Base-by-base conservation (phyloP, 2,888 invertebrate species). In the Drosophila setosimentum region DNA sequence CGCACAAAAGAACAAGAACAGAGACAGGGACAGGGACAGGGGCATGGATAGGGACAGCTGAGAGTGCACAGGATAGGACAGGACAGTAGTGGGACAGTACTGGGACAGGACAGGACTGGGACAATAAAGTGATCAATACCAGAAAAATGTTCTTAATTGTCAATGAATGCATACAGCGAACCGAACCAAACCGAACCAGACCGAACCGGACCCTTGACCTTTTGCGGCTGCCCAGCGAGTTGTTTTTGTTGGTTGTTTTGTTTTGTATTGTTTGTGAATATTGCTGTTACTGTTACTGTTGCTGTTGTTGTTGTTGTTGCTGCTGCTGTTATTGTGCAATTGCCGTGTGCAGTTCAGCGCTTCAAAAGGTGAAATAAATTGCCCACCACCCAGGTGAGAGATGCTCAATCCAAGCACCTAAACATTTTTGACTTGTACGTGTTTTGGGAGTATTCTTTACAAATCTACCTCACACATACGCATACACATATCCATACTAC, bases 41-140 rank as follows among this genome's bases (percentile, higher is more conserved):
- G 49, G 35, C 61, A 48, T 42, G 65, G 50, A 63, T 54, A 51
- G 35, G 59, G 76, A 49, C 68, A 67, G 69, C 68, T 70, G 77
- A 77, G 33, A 68, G 45, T n/a, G 40, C 35, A n/a, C n/a, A 60
- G 69, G 24, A 57, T 29, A 21, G 70, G 45, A 45, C 37, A 30
- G 24, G n/a, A 30, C 29, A 33, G 30, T 24, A 42, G n/a, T 50
- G 45, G 62, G 42, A 67, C 55, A 45, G 29, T 10, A 42, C 45
- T 1, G 16, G 16, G n/a, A 65, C 45, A 32, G 63, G 42, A 68
- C 57, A 45, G 30, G 11, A 45, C 48, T 0, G n/a, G 13, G 72
- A 84, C 89, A 87, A 87, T 89, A 78, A 89, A 87, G 89, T 88
- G 88, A 86, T 86, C 86, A 86, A 88, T 76, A 74, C 54, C 66